A percentile compares a stretch with the other conserved stretches of the same genome.
These are phyloP conservation scores for Meloidogyne floridensis DNA, from an alignment of 1,140 invertebrate species.

Conservation along the genomic window DNA sequence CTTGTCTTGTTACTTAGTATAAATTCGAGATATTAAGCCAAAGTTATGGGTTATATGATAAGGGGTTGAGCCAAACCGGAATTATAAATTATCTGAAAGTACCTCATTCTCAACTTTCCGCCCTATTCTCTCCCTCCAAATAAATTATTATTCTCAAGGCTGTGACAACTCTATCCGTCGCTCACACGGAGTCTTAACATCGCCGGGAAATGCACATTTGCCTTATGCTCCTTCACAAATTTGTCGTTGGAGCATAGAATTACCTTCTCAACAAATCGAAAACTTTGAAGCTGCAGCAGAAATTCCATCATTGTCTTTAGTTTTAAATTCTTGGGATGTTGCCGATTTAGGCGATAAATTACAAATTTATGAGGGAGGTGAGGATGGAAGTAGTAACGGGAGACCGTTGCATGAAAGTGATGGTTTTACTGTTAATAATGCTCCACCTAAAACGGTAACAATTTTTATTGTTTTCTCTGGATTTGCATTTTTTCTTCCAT, in stretches of 20 bases:
- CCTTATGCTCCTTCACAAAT: slow-evolving; percentile 58
- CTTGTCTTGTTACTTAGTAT: too few species aligned
- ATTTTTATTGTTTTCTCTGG: background rate
- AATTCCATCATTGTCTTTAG: slow-evolving; percentile 14
- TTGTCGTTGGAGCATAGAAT: slow-evolving; percentile 58
- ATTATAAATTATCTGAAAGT: too few species aligned
- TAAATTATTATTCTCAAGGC: slow-evolving; percentile 35
- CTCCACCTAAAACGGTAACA: slow-evolving; percentile 76
- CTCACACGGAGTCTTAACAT: slow-evolving; percentile 49
- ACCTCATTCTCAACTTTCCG: background rate
- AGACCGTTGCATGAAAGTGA: slow-evolving; percentile 82
- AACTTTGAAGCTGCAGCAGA: slow-evolving; percentile 10
- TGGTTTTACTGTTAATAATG: slow-evolving; percentile 80
- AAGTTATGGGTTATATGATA: too few species aligned
- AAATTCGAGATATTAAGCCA: too few species aligned
- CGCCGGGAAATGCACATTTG: slow-evolving; percentile 53
- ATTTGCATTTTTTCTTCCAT: background rate
- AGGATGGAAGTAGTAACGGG: slow-evolving; percentile 79
- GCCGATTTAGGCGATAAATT: slow-evolving; percentile 35
- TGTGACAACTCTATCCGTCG: slow-evolving; percentile 57
- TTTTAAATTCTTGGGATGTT: slow-evolving; percentile 29
- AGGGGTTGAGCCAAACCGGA: too few species aligned
- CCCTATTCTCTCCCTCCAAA: background rate
- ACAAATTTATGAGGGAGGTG: slow-evolving; percentile 82
- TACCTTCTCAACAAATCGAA: slow-evolving; percentile 40